Base-by-base conservation (phyloP, 2,113 vertebrate species). In the Vireo altiloquus region DNA sequence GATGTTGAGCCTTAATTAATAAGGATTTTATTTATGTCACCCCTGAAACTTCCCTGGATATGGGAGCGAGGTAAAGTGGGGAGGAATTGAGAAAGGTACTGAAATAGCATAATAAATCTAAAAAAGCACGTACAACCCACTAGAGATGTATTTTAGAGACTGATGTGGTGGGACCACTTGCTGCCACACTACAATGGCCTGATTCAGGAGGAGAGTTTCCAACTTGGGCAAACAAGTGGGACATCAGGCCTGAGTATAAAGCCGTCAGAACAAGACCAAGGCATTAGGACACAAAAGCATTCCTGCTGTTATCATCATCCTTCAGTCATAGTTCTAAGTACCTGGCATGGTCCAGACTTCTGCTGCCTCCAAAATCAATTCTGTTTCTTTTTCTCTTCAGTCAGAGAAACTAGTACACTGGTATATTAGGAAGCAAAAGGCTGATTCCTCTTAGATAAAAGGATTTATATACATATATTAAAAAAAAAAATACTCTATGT, bases 91-190 rank as follows among this genome's bases (percentile, higher is more conserved):
- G 28, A 39, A 78, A 87, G 21, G 64, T 56, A 35, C 10, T 71
- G 20, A 56, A 94, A 65, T 21, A n/a, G 14, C 23, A 8, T 74
- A 57, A 20, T 54, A 39, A 81, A 82, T 66, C 5, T 24, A 57
- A 59, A 71, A 39, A 66, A 63, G 6, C 17, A 50, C 0, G 1
- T 35, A 53, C 1, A 13, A 16, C 28, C 2, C 3, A 27, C 15
- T 82, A 13, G 17, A 78, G 31, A 53, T 1, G 2, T 42, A 47
- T 78, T 75, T 90, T 40, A 71, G 44, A 37, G 22, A 71, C 44
- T 30, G 16, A 50, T 25, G 9, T n/a, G 8, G 15, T 72, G 7
- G 39, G 33, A 60, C 47, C 30, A 56, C 30, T 89, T 37, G 11
- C 30, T 82, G 35, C 14, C 75, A 82, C 39, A 71, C 5, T 20